Percentiles rank a stretch among this genome's conserved stretches.
Conservation (phyloP, 2,797 vertebrate genomes). For the Tenualosa thibaudeaui region DNA sequence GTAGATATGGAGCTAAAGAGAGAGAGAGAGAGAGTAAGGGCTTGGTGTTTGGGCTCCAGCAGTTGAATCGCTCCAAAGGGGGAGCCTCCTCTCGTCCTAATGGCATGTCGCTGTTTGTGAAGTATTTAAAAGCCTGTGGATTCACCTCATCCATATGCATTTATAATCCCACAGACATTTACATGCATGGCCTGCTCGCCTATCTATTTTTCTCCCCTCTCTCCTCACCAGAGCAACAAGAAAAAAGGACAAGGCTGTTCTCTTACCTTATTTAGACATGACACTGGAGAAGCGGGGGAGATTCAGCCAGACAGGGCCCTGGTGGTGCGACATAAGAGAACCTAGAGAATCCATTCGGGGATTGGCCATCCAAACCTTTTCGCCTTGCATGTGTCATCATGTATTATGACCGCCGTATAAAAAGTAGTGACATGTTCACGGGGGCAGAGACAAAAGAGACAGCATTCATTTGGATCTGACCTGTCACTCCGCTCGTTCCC, state of each 20-base stretch:
- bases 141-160: not conserved
- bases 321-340: not conserved
- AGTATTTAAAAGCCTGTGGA: constrained; percentile 22
- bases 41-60: not conserved
- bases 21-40: not conserved
- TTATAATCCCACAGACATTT: constrained; percentile 2
- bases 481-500: not conserved
- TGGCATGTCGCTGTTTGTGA: not conserved
- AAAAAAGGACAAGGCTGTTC: not conserved
- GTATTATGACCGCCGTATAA: not conserved
- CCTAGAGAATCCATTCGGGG: not conserved
- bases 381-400: constrained; percentile 1
- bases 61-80: not conserved
- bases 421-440: not conserved
- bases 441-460: not conserved
- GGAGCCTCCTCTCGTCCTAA: not conserved
- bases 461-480: not conserved
- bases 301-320: not conserved
- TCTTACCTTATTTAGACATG: not conserved
- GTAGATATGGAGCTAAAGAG: not conserved
- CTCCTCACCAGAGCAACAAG: not conserved
- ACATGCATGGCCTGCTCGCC: not conserved
- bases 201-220: not conserved
- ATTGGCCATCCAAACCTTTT: not conserved
- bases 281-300: not conserved